Evolutionary conservation across 2,888 invertebrate species (phyloP).

Genomic region (Eilema griseolum): DNA sequence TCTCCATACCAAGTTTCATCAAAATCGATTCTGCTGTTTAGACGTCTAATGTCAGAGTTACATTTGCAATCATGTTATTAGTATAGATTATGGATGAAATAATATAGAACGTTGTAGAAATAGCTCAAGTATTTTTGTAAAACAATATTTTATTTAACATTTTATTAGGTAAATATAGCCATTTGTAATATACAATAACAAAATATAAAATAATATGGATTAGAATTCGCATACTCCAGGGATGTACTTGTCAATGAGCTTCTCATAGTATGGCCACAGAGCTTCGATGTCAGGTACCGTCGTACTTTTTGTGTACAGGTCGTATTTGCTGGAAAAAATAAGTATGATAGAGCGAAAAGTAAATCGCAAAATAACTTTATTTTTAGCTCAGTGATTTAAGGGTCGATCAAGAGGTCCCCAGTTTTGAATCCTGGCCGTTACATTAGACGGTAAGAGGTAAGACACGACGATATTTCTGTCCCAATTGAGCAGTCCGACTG

Average conservation of each 20-base stretch:
- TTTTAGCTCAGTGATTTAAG: too few relatives aligned
- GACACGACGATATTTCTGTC: too few relatives aligned
- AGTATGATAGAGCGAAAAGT: not conserved
- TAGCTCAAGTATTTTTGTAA: too few relatives aligned
- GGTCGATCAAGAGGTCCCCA: too few relatives aligned
- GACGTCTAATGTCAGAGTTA: too few relatives aligned
- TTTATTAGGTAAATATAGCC: not conserved
- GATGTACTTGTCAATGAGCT: conserved; percentile 96
- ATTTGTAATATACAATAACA: not conserved
- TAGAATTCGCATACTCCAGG: conserved; percentile 93
- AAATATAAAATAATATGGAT: conserved; percentile 36
- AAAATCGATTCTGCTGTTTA: too few relatives aligned
- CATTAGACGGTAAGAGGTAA: too few relatives aligned
- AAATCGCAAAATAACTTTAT: not conserved
- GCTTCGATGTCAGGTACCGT: conserved; percentile 93
- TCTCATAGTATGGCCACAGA: conserved; percentile 96
- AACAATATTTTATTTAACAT: not conserved
- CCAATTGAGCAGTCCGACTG: too few relatives aligned
- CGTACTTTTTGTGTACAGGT: conserved; percentile 85
- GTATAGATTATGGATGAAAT: too few relatives aligned
- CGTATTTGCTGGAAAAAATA: conserved; percentile 92
- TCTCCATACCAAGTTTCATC: too few relatives aligned
- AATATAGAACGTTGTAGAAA: not conserved
- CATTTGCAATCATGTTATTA: too few relatives aligned
- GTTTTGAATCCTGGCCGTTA: too few relatives aligned